These are phyloP conservation scores for Camelus bactrianus DNA, from an alignment of 2,113 vertebrate species.

Conservation along the genomic window DNA sequence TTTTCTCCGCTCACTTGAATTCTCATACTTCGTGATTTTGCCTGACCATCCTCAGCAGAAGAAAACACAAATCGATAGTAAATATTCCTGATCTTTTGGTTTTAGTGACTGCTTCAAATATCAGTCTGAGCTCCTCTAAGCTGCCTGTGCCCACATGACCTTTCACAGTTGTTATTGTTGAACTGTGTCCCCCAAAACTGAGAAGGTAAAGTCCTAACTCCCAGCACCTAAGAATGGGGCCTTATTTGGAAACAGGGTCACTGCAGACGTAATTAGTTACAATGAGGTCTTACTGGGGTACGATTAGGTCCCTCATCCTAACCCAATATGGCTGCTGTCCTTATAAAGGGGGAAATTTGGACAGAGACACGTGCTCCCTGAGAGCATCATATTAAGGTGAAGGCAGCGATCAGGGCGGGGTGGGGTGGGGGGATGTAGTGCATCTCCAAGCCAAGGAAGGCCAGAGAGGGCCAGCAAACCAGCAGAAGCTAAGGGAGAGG, in stretches of 20 bases:
- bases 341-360: not conserved
- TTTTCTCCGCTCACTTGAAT: not conserved
- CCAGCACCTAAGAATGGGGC: not conserved
- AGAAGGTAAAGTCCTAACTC: not conserved
- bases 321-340: not conserved
- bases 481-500: not conserved
- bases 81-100: not conserved
- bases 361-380: fast-evolving
- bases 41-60: not conserved
- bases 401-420: not conserved
- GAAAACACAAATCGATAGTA: not conserved
- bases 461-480: not conserved
- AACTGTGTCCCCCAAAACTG: not conserved
- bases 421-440: no score
- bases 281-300: not conserved
- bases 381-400: fast-evolving
- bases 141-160: fast-evolving
- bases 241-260: not conserved
- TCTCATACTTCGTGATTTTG: not conserved
- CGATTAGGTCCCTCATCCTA: no score
- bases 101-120: not conserved
- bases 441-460: fast-evolving
- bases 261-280: not conserved
- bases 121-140: not conserved
- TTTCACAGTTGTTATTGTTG: not conserved